A percentile compares a stretch with the other conserved stretches of the same genome.
These are phyloP conservation scores for Kryphioiulus occultus DNA, from an alignment of 2,888 invertebrate species.

Conservation along the genomic window DNA sequence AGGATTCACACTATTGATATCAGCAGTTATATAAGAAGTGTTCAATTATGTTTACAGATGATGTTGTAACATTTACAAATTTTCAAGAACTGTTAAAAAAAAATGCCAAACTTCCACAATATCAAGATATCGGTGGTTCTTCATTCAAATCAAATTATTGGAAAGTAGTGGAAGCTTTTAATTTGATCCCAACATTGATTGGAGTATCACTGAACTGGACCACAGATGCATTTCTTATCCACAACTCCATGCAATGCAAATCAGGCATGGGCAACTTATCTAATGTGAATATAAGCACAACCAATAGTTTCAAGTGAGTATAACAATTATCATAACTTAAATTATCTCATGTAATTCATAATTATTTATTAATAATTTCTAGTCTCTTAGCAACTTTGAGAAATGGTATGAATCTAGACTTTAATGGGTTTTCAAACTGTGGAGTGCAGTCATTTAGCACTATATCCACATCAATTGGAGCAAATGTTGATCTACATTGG, in stretches of 20 bases:
- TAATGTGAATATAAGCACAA: neutral
- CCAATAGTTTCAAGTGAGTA: neutral
- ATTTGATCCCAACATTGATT: slow-evolving; percentile 33
- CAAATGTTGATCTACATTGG: neutral
- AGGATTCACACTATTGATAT: too few relatives aligned
- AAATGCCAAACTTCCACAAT: neutral
- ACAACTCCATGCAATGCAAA: neutral
- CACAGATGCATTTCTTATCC: slow-evolving; percentile 15
- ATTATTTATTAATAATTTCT: neutral
- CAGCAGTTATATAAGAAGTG: too few relatives aligned
- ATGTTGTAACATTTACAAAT: neutral
- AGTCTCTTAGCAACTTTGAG: neutral
- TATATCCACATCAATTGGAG: slow-evolving; percentile 12
- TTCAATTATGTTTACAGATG: neutral
- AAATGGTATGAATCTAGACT: slow-evolving; percentile 31
- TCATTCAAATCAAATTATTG: slow-evolving; percentile 29
- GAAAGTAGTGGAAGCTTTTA: slow-evolving; percentile 39
- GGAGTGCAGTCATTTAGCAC: slow-evolving; percentile 45
- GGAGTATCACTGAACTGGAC: slow-evolving; percentile 43
- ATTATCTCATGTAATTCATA: neutral
- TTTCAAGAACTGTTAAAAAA: neutral
- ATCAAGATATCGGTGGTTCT: neutral
- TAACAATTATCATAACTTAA: too few relatives aligned
- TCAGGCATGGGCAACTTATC: neutral
- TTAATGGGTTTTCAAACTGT: neutral